Evolutionary conservation across 2,113 vertebrate genomes (phyloP).

Genomic region (Eptesicus fuscus): DNA sequence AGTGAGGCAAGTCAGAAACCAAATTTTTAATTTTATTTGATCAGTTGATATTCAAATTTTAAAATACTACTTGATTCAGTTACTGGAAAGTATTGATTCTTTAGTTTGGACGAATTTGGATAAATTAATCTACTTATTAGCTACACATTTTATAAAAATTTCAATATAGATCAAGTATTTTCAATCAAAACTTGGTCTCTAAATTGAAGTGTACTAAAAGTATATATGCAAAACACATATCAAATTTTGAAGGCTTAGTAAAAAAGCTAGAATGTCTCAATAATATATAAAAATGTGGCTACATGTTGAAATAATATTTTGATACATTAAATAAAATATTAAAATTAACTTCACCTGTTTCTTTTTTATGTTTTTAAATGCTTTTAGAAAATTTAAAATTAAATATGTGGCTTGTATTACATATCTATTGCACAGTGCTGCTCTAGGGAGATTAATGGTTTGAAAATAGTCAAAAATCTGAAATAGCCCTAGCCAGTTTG

Average conservation of each 20-base stretch:
- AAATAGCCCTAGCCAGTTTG: neutral
- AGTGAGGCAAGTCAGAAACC: neutral
- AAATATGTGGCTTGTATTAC: neutral
- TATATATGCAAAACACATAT: constrained; percentile 19
- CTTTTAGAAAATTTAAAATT: neutral
- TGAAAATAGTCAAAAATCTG: constrained; percentile 35
- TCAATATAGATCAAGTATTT: constrained; percentile 22
- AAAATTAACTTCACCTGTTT: constrained; percentile 8
- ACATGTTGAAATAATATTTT: constrained; percentile 1
- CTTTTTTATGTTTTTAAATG: neutral
- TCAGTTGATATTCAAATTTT: constrained; percentile 1
- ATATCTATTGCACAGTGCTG: neutral
- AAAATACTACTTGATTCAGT: neutral
- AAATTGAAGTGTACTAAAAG: neutral
- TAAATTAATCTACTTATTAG: neutral
- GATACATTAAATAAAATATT: neutral
- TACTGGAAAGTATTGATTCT: neutral
- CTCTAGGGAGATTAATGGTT: neutral
- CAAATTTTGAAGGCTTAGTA: constrained; percentile 15
- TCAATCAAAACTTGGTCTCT: constrained; percentile 35
- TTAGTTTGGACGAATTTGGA: neutral
- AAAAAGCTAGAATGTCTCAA: constrained; percentile 27
- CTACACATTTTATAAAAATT: neutral
- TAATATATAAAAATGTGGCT: neutral
- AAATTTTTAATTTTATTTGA: constrained; percentile 17